Conservation (phyloP, 2,113 vertebrate genomes). For the Cygnus atratus region DNA sequence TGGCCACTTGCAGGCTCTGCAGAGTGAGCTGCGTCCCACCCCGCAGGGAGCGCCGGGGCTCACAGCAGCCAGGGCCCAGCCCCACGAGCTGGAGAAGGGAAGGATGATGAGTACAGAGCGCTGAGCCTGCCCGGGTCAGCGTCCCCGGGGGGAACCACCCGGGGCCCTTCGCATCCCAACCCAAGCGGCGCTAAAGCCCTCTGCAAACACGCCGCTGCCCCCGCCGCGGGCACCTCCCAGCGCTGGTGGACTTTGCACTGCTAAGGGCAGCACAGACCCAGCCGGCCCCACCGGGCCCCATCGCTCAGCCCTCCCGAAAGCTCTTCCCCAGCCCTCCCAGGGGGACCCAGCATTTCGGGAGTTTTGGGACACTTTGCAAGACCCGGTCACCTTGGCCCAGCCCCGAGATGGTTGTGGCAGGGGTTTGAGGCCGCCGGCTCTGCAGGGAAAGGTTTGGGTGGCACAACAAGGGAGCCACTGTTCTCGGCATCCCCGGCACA, state of each 20-base stretch:
- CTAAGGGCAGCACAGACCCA: accelerated
- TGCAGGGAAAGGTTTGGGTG: too few species aligned
- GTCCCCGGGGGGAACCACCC: accelerated
- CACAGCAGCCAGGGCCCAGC: neutral
- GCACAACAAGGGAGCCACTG: neutral
- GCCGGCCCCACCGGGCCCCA: neutral
- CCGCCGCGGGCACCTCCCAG: accelerated
- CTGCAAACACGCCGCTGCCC: neutral
- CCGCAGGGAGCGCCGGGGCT: neutral
- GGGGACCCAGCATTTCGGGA: neutral
- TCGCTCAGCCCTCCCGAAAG: neutral
- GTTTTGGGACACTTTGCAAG: neutral
- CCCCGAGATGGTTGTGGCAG: accelerated
- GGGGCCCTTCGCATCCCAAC: neutral
- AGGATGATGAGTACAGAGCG: accelerated
- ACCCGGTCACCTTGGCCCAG: accelerated
- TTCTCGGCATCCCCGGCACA: accelerated
- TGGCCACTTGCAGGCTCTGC: neutral
- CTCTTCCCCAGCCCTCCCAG: neutral
- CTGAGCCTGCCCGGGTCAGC: neutral
- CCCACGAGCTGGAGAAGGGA: neutral
- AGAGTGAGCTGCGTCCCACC: neutral
- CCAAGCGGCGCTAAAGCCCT: neutral
- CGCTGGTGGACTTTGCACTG: neutral
- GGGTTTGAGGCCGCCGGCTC: neutral